These are phyloP conservation scores for Drosophila lini DNA, from an alignment of 1,140 invertebrate species.

Conservation along the genomic window DNA sequence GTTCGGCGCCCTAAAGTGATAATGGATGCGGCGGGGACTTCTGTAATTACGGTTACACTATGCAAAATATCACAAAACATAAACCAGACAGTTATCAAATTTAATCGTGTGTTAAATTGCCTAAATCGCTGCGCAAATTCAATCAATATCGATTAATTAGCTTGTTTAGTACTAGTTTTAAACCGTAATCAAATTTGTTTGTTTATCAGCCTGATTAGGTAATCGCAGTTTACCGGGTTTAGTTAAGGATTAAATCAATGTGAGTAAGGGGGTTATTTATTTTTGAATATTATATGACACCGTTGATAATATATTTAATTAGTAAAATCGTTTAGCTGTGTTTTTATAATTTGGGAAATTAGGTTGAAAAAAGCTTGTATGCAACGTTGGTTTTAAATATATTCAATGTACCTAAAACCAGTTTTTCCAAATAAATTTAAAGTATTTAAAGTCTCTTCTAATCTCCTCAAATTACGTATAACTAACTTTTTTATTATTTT, in stretches of 20 bases:
- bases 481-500: not conserved
- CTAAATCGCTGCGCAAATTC: slow-evolving; percentile 11
- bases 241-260: not conserved
- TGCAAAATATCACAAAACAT: slow-evolving; percentile 14
- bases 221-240: slow-evolving; percentile 17
- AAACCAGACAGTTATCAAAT: slow-evolving; percentile 9
- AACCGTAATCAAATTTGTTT: slow-evolving; percentile 14
- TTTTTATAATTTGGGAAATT: not conserved
- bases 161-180: slow-evolving; percentile 19
- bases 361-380: not conserved
- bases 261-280: not conserved
- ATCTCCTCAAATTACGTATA: fast-evolving
- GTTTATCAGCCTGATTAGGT: slow-evolving; percentile 7
- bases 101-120: slow-evolving; percentile 16
- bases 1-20: slow-evolving; percentile 39
- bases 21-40: slow-evolving; percentile 40
- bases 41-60: slow-evolving; percentile 13
- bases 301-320: not conserved
- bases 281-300: not conserved
- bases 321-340: not conserved
- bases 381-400: not conserved
- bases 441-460: not conserved
- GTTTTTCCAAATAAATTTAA: not conserved
- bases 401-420: too few relatives aligned
- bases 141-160: not conserved